Base-by-base conservation (phyloP, 2,113 vertebrate species). In the Neofelis nebulosa region DNA sequence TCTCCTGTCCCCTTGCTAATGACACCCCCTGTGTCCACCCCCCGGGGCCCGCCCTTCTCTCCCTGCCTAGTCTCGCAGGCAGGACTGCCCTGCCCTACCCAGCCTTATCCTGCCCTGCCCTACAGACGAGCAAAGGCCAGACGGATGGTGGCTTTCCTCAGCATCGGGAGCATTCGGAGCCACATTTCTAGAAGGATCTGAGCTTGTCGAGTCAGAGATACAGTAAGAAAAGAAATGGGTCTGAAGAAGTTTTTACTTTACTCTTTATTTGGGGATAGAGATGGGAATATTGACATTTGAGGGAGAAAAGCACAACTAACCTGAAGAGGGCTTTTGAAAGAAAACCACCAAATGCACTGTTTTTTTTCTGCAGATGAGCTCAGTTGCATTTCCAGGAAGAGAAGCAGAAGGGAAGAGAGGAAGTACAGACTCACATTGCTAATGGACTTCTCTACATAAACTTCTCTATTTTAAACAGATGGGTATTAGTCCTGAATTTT, bases 121-220 rank as follows among this genome's bases (percentile, higher is more conserved):
- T 9, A 38, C 0, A 38, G 73, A 45, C 55, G 33, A 41, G 27
- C 1, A 23, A n/a, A 36, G 5, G 25, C 1, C 12, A 66, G 13
- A 45, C 2, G 4, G 5, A 10, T 0, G 18, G 16, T 3, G 18
- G 8, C 7, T 48, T 41, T 38, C 66, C 27, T 7, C 3, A 33
- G 33, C 14, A 7, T 21, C 7, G 45, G 25, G 23, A 57, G 27
- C 66, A 25, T 29, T 45, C 25, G 7, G 3, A 76, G 45, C 5
- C 74, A 61, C n/a, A 52, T 21, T 57, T 68, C n/a, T 48, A 25
- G 33, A 33, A 84, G 4, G 78, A 90, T 9, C 13, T 69, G 45
- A 76, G 7, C 23, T 69, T 48, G 41, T 73, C 68, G 14, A 78
- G 19, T 90, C 80, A 91, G 55, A 93, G 36, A 45, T 36, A 16